phyloP scores from a whole-genome alignment of 2,797 vertebrate genomes.

The Myotis findleyi region DNA sequence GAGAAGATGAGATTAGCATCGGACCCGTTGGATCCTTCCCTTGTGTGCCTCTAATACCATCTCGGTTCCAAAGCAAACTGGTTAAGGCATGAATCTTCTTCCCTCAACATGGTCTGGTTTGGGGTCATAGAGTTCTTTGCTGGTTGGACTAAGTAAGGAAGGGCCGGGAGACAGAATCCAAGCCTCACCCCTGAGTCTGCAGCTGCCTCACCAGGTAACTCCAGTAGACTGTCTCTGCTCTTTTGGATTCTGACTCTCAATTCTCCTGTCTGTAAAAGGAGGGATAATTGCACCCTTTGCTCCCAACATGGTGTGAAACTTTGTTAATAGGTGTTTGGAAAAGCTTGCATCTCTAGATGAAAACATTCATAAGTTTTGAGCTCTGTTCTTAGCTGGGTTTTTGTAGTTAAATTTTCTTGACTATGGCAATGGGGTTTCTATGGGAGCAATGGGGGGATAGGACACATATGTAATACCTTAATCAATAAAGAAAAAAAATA shows the following conservation, averaged over 20 bases:
- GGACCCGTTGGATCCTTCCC: background rate
- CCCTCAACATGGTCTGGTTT: background rate
- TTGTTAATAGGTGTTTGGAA: conserved; percentile 32
- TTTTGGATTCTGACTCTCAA: background rate
- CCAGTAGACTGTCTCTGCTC: background rate
- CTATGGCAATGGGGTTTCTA: background rate
- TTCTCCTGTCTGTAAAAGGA: conserved; percentile 20
- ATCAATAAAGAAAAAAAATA: no score
- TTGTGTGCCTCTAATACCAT: background rate
- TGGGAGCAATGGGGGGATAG: no score
- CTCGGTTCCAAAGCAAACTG: background rate
- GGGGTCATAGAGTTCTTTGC: background rate
- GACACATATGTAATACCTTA: no score
- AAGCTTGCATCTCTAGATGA: conserved; percentile 30
- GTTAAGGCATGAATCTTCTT: background rate
- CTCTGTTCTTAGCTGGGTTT: conserved; percentile 37
- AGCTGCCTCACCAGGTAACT: background rate
- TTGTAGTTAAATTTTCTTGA: conserved; percentile 56
- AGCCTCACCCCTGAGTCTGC: conserved; percentile 32
- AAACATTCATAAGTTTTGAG: conserved; percentile 27
- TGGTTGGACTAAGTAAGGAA: background rate
- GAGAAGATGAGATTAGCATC: background rate
- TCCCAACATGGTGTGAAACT: background rate
- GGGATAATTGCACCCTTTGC: background rate
- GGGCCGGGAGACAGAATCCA: background rate